Evolutionary conservation across 2,113 vertebrate species (phyloP).

Genomic region (Pleuronectes platessa): DNA sequence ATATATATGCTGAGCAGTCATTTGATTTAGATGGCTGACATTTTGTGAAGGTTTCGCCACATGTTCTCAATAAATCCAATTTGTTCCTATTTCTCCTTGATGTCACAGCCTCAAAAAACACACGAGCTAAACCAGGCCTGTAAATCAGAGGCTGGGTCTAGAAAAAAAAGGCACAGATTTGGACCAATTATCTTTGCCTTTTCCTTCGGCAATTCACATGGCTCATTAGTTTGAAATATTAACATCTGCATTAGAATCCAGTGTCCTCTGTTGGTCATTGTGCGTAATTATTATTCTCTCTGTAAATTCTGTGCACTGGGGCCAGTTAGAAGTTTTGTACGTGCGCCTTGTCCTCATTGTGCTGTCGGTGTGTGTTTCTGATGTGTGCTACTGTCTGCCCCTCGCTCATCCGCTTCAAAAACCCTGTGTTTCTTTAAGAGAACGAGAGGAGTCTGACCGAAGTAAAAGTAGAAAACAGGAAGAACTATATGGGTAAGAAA

Average conservation of each 20-base stretch:
- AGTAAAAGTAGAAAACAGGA: neutral
- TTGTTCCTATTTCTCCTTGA: too few relatives aligned
- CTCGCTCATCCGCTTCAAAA: slow-evolving; percentile 24
- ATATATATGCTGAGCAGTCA: too few relatives aligned
- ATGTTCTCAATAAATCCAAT: too few relatives aligned
- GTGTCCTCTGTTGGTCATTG: slow-evolving; percentile 57
- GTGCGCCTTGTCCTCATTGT: slow-evolving; percentile 18
- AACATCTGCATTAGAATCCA: slow-evolving; percentile 23
- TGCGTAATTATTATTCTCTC: slow-evolving; percentile 53
- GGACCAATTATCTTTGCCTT: slow-evolving; percentile 19
- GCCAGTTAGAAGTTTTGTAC: slow-evolving; percentile 36
- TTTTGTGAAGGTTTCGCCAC: too few relatives aligned
- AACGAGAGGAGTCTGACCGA: slow-evolving; percentile 2
- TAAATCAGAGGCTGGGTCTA: neutral
- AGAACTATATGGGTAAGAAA: neutral
- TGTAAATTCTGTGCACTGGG: slow-evolving; percentile 35
- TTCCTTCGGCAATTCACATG: slow-evolving; percentile 35
- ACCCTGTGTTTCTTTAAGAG: neutral
- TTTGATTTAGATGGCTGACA: too few relatives aligned
- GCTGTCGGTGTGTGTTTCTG: slow-evolving; percentile 27
- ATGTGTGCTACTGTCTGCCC: slow-evolving; percentile 42
- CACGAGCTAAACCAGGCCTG: slow-evolving; percentile 8
- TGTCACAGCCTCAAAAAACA: slow-evolving; percentile 13
- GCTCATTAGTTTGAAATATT: slow-evolving; percentile 56
- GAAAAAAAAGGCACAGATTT: slow-evolving; percentile 28